A percentile compares a stretch with the other conserved stretches of the same genome.
Evolutionary conservation across 2,888 invertebrate species (phyloP).

Genomic region (Coenonympha arcania): DNA sequence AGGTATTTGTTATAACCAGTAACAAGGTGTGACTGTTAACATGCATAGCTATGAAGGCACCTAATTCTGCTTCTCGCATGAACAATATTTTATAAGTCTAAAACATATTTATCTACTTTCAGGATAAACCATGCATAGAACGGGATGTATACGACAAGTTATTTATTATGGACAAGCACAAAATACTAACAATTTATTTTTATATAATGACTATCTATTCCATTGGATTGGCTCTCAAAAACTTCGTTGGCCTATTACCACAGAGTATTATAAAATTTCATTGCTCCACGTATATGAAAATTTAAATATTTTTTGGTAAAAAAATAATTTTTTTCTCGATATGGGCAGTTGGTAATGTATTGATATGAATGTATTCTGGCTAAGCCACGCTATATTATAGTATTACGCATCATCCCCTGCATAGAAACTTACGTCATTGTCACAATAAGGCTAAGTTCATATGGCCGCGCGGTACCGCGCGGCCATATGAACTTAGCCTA

Average conservation of each 20-base stretch:
- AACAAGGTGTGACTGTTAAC: conserved; percentile 40
- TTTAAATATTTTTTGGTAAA: conserved; percentile 29
- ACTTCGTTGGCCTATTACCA: no score
- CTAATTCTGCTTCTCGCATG: conserved; percentile 41
- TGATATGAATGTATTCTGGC: conserved; percentile 34
- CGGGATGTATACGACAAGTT: conserved; percentile 38
- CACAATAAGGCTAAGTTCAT: neutral
- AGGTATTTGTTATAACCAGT: conserved; percentile 53
- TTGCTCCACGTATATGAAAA: conserved; percentile 5
- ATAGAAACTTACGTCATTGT: neutral
- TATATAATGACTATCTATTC: conserved; percentile 39
- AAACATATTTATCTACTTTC: conserved; percentile 63
- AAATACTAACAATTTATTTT: conserved; percentile 50
- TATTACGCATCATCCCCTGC: neutral
- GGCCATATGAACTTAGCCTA: no score
- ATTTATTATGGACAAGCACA: conserved; percentile 49
- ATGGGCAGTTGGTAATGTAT: no score
- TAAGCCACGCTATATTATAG: conserved; percentile 25
- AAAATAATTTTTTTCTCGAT: conserved; percentile 37
- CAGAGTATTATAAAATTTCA: conserved; percentile 17
- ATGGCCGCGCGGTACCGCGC: no score
- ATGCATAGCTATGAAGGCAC: conserved; percentile 64
- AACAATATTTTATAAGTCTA: conserved; percentile 39
- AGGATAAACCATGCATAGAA: conserved; percentile 67
- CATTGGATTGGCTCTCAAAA: no score